Base-by-base conservation (phyloP, 1,140 invertebrate species). In the Anastatus disparis region DNA sequence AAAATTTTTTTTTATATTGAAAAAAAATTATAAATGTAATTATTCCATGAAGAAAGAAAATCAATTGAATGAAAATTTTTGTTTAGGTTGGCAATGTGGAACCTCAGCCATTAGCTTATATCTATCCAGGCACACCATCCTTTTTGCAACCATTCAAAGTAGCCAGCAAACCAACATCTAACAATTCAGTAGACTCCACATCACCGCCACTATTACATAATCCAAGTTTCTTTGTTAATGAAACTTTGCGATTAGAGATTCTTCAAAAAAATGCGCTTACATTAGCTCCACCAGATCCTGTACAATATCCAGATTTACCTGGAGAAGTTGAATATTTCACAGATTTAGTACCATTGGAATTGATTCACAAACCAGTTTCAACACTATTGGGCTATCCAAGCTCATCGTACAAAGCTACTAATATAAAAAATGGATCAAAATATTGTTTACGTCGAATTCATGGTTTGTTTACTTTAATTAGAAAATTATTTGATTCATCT, bases 401-500 rank as follows among this genome's bases (percentile, higher is more conserved):
- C 48, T 93, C 93, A n/a, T 94, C 94, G 50, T 98, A 96, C 85
- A 95, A 97, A 87, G 97, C 94, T 59, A 93, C 93, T 46, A 93
- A 96, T 86, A 90, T 93, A 3, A 95, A 95, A 86, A 96, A 91
- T 75, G 96, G 95, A 15, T 88, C 93, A 10, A 89, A 92, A 66
- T 96, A 93, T 83, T 97, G 95, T 77, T 85, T 98, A 66, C 89
- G 95, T 72, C 90, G 97, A 78, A 90, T 99, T 75, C 96, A 98
- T 85, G 93, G 93, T 88, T 90, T 87, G 81, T 69, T n/a, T n/a
- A n/a, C n/a, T n/a, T n/a, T n/a, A n/a, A n/a, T n/a, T n/a, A n/a
- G n/a, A 55, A 63, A 22, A 44, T 17, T 15, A 22, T 26, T 26
- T 31, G n/a, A n/a, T n/a, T n/a, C 15, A 40, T 6, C 4, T 55